Base-by-base conservation (phyloP, 2,797 vertebrate genomes). In the Nasua narica region DNA sequence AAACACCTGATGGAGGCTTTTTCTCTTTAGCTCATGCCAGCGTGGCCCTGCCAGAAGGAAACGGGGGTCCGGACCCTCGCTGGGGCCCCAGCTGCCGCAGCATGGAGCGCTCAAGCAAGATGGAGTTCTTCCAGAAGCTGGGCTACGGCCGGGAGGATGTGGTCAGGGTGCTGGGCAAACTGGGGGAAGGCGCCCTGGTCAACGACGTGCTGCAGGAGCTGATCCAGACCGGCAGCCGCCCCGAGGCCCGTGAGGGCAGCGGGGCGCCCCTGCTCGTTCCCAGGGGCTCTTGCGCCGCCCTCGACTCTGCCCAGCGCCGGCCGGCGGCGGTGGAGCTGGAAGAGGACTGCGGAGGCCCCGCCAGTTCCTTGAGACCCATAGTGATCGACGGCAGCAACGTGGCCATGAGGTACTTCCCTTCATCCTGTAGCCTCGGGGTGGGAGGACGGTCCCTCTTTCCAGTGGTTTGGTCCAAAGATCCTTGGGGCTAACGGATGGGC, bases 331-430 rank as follows among this genome's bases (percentile, higher is more conserved):
- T 32, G 0, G 25, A 91, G 91, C 94, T 89, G 3, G 95, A 97
- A 37, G 98, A 98, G 23, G 98, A 98, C 5, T 98, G 97, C 4
- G 35, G 60, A 1, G 98, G 98, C 16, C 50, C 93, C 0, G 95
- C 94, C 0, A 40, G 91, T 2, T 96, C 95, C 67, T 98, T 99
- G 98, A 99, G 99, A 94, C 98, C 99, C 2, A 99, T 99, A 15
- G 99, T 99, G 69, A 99, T 99, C 0, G 99, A 99, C 0, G 99
- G 99, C 87, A 99, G 99, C 98, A 99, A 99, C 0, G 99, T 99
- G 65, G 99, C 99, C 40, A 99, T 99, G 99, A 99, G 99, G 99
- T 99, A 98, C 98, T 98, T 79, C 46, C 56, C 65, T 79, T 94
- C 21, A 6, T 60, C n/a, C 35, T 1, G 0, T 3, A 32, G 23